Conservation (phyloP, 2,113 vertebrate genomes). For the Circaetus gallicus region DNA sequence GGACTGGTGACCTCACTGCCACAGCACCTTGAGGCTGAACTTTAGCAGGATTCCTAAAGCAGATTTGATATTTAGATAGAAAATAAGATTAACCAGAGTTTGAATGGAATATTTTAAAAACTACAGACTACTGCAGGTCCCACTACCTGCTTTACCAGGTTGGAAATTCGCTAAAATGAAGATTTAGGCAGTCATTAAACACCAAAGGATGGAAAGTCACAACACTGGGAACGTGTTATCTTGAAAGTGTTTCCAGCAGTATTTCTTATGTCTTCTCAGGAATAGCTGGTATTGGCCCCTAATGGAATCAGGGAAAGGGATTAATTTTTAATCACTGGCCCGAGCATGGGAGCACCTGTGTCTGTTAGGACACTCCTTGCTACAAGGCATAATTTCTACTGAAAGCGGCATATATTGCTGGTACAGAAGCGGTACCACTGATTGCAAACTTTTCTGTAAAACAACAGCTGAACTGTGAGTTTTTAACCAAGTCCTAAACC, state of each 20-base stretch:
- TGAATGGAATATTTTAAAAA: neutral
- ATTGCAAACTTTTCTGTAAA: neutral
- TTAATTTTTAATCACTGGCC: constrained; percentile 24
- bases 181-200: neutral
- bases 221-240: neutral
- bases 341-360: neutral
- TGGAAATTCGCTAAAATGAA: neutral
- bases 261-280: neutral
- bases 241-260: neutral
- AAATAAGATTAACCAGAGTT: neutral
- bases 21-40: neutral
- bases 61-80: neutral
- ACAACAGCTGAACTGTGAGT: neutral
- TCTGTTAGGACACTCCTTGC: constrained; percentile 5
- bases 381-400: neutral
- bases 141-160: neutral
- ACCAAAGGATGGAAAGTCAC: neutral
- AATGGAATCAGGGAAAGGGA: neutral
- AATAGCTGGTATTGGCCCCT: neutral
- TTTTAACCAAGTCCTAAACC: constrained; percentile 9
- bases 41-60: neutral
- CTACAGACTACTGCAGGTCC: neutral
- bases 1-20: neutral
- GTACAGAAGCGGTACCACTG: neutral
- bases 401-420: neutral